Percentiles rank a stretch among this genome's conserved stretches.
These are phyloP conservation scores for Takifugu flavidus DNA, from an alignment of 2,113 vertebrate genomes.

Conservation along the genomic window DNA sequence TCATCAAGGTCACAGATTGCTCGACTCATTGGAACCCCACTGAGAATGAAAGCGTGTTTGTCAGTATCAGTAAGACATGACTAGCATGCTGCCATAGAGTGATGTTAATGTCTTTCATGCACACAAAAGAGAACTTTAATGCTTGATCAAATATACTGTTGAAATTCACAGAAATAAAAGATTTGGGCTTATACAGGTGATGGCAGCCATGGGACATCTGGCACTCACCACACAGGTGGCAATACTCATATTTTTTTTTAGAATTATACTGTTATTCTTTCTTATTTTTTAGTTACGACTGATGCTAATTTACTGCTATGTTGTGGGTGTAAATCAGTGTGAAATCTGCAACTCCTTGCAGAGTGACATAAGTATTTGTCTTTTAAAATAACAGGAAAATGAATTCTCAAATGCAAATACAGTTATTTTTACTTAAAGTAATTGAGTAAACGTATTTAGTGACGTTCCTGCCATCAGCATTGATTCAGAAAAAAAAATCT, in stretches of 20 bases:
- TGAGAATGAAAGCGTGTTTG: slow-evolving; percentile 42
- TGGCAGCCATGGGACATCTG: slow-evolving; percentile 5
- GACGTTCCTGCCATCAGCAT: no score
- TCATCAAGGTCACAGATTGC: slow-evolving; percentile 43
- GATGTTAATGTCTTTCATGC: neutral
- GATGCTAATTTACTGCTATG: neutral
- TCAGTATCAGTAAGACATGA: slow-evolving; percentile 18
- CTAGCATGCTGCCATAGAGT: neutral
- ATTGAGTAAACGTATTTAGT: no score
- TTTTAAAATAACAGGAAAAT: no score
- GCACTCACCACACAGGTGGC: neutral
- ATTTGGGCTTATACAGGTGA: slow-evolving; percentile 7
- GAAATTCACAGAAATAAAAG: slow-evolving; percentile 3
- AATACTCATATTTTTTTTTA: neutral
- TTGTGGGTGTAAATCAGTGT: no score
- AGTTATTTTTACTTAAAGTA: no score
- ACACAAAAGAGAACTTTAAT: neutral
- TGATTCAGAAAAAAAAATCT: no score
- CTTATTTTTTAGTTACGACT: no score
- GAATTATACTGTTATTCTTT: no score
- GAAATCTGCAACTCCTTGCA: neutral
- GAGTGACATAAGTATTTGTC: no score
- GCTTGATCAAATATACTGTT: neutral
- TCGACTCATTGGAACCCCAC: slow-evolving; percentile 33
- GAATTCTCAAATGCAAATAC: no score